These are phyloP conservation scores for Coptodon bakossiorum DNA, from an alignment of 2,113 vertebrate genomes.

Conservation along the genomic window DNA sequence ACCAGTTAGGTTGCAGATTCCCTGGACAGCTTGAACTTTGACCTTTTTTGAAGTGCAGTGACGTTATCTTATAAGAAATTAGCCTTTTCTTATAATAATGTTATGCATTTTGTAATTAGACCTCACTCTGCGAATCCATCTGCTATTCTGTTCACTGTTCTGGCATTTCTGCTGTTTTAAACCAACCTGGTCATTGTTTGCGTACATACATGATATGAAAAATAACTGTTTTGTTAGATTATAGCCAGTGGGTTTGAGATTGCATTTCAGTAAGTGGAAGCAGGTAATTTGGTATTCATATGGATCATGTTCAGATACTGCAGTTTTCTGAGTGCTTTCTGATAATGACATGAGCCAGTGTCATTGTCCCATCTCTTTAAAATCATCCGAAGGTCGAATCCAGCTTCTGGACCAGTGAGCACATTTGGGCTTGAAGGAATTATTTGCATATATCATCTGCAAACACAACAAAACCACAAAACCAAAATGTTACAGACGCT, in stretches of 20 bases:
- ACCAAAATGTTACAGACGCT: slow-evolving; percentile 27
- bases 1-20: background rate
- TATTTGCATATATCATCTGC: slow-evolving; percentile 28
- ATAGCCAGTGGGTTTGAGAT: background rate
- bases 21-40: background rate
- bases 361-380: background rate
- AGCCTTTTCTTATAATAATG: background rate
- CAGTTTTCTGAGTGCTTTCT: background rate
- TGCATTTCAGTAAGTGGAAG: background rate
- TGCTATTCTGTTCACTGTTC: background rate
- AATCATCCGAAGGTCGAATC: background rate
- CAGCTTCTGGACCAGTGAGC: background rate
- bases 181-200: background rate
- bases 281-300: background rate
- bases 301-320: background rate
- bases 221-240: background rate
- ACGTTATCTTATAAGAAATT: background rate
- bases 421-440: background rate
- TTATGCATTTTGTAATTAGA: background rate
- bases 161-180: background rate
- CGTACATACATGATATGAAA: fast-evolving
- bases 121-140: background rate
- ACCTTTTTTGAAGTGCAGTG: background rate
- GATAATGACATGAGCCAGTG: background rate
- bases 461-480: slow-evolving; percentile 4